Evolutionary conservation across 2,888 invertebrate genomes (phyloP).

Genomic region (Listrodromus nycthemerus): DNA sequence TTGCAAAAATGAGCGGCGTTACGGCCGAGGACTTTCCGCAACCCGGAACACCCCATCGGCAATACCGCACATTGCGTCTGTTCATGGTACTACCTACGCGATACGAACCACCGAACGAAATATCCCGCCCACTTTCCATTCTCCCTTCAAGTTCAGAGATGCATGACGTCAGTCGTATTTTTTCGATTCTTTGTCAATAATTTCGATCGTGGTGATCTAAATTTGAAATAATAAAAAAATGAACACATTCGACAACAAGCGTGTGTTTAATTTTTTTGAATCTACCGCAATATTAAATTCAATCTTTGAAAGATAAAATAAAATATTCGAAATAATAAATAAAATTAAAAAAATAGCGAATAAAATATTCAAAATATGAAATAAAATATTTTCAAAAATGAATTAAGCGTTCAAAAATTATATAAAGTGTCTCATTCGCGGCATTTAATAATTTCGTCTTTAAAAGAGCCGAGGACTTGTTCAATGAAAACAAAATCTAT

Average conservation of each 20-base stretch:
- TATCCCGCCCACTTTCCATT: slow-evolving; percentile 2
- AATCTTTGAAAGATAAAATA: no score
- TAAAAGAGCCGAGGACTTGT: background rate
- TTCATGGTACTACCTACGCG: slow-evolving; percentile 2
- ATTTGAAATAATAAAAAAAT: background rate
- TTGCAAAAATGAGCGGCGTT: slow-evolving; percentile 57
- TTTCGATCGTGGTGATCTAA: background rate
- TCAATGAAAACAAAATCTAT: background rate
- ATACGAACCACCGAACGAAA: slow-evolving; percentile 15
- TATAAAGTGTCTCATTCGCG: background rate
- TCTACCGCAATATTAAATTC: no score
- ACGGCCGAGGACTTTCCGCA: slow-evolving; percentile 40
- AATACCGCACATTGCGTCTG: slow-evolving; percentile 7
- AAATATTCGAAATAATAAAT: no score
- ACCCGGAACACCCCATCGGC: slow-evolving; percentile 43
- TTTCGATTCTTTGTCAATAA: background rate
- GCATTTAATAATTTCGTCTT: background rate
- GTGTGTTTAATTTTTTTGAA: no score
- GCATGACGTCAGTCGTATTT: background rate
- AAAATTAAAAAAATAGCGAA: no score
- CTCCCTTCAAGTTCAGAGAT: slow-evolving; percentile 2
- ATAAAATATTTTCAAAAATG: no score
- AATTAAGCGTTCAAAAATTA: background rate
- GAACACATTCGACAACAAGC: background rate
- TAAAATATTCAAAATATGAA: no score